Evolutionary conservation across 2,113 vertebrate species (phyloP).

Genomic region (Alligator mississippiensis): DNA sequence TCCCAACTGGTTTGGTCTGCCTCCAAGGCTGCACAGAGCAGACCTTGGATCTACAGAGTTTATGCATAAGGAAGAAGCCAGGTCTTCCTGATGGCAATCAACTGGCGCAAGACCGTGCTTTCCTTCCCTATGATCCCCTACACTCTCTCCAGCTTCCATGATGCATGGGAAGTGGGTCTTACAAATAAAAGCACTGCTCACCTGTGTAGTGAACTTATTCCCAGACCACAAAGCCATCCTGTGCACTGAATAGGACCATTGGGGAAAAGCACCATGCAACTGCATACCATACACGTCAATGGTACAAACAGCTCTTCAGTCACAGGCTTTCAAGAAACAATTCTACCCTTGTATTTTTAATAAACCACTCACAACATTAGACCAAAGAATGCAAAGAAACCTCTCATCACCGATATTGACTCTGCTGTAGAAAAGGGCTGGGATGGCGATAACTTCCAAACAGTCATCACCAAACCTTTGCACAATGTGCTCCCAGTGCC

Average conservation of each 20-base stretch:
- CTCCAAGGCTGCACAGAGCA: too few species aligned
- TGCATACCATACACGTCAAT: background rate
- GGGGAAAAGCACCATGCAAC: background rate
- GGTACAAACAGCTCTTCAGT: background rate
- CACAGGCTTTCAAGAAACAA: conserved; percentile 25
- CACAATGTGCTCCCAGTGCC: background rate
- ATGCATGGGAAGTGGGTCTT: conserved; percentile 31
- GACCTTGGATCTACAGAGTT: too few species aligned
- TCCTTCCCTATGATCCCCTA: background rate
- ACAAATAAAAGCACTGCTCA: conserved; percentile 50
- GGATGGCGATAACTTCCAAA: background rate
- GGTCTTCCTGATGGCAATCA: background rate
- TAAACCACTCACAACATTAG: conserved; percentile 13
- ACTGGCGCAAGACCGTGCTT: background rate
- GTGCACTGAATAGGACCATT: background rate
- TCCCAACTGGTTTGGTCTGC: too few species aligned
- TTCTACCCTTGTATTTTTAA: background rate
- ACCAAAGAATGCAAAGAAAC: conserved; percentile 16
- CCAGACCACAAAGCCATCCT: background rate
- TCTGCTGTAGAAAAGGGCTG: background rate
- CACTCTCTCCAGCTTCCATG: conserved; percentile 13
- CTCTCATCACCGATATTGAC: background rate
- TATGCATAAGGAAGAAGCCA: background rate
- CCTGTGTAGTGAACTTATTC: conserved; percentile 25
- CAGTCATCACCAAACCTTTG: background rate